phyloP scores from a whole-genome alignment of 2,888 invertebrate genomes.

The Drosophila barbarae region DNA sequence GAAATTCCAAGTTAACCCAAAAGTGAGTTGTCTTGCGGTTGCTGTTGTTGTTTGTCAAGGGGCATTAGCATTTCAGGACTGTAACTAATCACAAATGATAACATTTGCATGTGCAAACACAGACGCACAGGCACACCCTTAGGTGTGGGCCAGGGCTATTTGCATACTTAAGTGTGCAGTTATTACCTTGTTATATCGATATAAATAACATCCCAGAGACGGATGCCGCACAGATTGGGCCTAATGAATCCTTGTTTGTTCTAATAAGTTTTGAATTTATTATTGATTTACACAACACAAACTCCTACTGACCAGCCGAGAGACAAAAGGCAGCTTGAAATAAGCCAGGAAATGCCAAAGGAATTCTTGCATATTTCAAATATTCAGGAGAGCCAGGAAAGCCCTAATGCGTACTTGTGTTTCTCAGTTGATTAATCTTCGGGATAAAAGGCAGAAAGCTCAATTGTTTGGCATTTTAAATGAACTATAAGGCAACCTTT shows the following conservation, averaged over 20 bases:
- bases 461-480: conserved; percentile 22
- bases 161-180: conserved; percentile 76
- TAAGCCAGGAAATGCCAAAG: conserved; percentile 23
- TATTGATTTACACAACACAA: conserved; percentile 58
- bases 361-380: conserved; percentile 22
- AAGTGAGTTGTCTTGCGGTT: conserved; percentile 43
- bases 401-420: background rate
- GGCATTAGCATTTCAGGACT: conserved; percentile 63
- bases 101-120: conserved; percentile 69
- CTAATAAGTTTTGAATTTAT: conserved; percentile 67
- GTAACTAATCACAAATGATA: conserved; percentile 76
- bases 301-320: conserved; percentile 5
- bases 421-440: conserved; percentile 27
- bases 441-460: conserved; percentile 3
- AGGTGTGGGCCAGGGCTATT: conserved; percentile 60
- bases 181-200: conserved; percentile 75
- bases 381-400: conserved; percentile 14
- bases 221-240: conserved; percentile 36
- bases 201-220: conserved; percentile 59
- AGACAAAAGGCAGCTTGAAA: conserved; percentile 20
- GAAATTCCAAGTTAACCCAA: conserved; percentile 22
- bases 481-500: background rate
- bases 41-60: conserved; percentile 42
- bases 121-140: conserved; percentile 28
- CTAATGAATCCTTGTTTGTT: conserved; percentile 74